These are phyloP conservation scores for Acanthurus lineatus DNA, from an alignment of 2,797 vertebrate genomes.

Conservation along the genomic window DNA sequence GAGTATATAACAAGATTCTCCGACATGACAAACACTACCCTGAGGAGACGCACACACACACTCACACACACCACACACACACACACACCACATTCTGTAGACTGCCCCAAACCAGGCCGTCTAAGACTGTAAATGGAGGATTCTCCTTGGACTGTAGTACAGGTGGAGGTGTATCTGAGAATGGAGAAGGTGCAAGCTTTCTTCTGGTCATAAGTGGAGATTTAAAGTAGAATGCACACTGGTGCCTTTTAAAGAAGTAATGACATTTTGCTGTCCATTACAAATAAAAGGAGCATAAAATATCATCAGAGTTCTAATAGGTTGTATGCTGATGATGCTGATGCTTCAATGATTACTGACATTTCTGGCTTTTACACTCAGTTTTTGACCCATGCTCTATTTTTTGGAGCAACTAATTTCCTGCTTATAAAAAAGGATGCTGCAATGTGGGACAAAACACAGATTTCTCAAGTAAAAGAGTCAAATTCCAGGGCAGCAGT, in stretches of 20 bases:
- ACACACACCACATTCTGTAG: conserved; percentile 56
- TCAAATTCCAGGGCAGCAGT: conserved; percentile 3
- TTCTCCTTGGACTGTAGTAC: conserved; percentile 81
- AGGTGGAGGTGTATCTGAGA: conserved; percentile 78
- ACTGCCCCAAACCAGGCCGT: conserved; percentile 80
- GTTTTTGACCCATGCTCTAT: conserved; percentile 47
- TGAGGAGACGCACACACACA: conserved; percentile 77
- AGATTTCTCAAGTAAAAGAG: not conserved
- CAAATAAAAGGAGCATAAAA: conserved; percentile 51
- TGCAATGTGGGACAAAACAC: not conserved
- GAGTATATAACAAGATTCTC: conserved; percentile 89
- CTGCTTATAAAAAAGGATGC: conserved; percentile 12
- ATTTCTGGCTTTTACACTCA: conserved; percentile 61
- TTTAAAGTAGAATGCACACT: conserved; percentile 46
- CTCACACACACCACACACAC: conserved; percentile 65
- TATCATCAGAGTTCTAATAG: conserved; percentile 50
- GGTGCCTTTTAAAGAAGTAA: conserved; percentile 50
- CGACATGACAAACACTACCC: conserved; percentile 87
- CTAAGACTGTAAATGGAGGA: conserved; percentile 76
- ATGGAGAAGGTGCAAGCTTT: conserved; percentile 48
- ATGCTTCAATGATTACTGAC: conserved; percentile 49
- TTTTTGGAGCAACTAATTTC: conserved; percentile 36
- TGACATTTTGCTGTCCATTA: conserved; percentile 57
- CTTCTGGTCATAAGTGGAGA: conserved; percentile 37
- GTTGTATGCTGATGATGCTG: not conserved